Conservation (phyloP, 64 coral and sea anemone species). For the Dendronephthya gigantea region DNA sequence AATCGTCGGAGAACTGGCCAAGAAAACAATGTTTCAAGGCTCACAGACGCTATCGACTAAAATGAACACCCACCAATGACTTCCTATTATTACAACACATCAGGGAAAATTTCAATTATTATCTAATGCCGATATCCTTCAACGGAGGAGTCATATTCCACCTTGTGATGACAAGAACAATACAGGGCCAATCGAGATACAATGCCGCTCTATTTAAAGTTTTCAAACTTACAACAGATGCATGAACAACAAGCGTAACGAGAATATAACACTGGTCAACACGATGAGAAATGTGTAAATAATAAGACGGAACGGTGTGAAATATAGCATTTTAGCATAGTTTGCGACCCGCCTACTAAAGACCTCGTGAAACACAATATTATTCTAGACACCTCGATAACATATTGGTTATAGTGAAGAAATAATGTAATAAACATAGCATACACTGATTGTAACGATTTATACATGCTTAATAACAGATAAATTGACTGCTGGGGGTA, state of each 20-base stretch:
- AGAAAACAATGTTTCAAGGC: background rate
- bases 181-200: background rate
- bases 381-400: slow-evolving; percentile 2
- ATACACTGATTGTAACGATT: background rate
- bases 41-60: background rate
- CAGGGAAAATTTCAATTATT: background rate
- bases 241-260: background rate
- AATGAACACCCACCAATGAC: background rate
- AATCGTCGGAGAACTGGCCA: background rate
- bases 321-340: background rate
- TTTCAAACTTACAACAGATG: background rate
- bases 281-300: background rate
- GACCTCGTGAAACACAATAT: background rate
- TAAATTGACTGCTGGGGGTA: background rate
- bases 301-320: background rate
- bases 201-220: background rate
- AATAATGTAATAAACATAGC: background rate
- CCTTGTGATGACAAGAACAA: background rate
- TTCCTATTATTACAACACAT: slow-evolving; percentile 8
- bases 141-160: background rate
- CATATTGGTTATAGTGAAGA: background rate
- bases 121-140: background rate
- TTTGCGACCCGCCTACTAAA: background rate
- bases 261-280: background rate
- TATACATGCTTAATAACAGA: background rate